Percentiles rank a stretch among this genome's conserved stretches.
Conservation (phyloP, 2,888 invertebrate species). For the Chaetogeoica ovagalla region DNA sequence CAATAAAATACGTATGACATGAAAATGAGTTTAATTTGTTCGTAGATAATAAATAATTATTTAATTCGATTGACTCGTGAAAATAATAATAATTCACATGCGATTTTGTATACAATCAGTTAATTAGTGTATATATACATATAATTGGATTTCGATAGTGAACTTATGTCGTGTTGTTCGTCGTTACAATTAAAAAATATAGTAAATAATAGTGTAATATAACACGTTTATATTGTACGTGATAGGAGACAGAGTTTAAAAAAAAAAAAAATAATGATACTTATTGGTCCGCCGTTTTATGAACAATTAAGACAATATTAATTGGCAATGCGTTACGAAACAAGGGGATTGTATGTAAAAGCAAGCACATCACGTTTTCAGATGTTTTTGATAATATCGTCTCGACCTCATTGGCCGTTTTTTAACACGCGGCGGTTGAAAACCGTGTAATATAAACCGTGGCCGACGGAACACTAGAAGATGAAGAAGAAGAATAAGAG, state of each 20-base stretch:
- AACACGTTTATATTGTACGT: not conserved
- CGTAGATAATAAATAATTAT: slow-evolving; percentile 12
- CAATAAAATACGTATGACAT: not conserved
- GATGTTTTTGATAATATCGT: too few relatives aligned
- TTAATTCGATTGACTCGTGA: not conserved
- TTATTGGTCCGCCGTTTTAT: too few relatives aligned
- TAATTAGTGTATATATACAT: not conserved
- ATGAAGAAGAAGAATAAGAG: too few relatives aligned
- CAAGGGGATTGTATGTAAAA: too few relatives aligned
- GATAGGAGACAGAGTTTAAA: too few relatives aligned
- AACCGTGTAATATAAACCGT: too few relatives aligned
- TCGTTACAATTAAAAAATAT: not conserved
- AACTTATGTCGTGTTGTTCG: not conserved
- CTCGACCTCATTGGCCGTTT: too few relatives aligned
- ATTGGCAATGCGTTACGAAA: not conserved
- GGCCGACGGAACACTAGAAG: too few relatives aligned
- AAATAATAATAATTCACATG: not conserved
- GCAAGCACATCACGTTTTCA: too few relatives aligned
- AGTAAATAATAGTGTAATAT: not conserved
- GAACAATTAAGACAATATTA: too few relatives aligned
- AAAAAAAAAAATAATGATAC: too few relatives aligned
- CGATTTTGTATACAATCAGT: not conserved
- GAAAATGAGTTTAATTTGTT: not conserved
- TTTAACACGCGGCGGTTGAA: too few relatives aligned
- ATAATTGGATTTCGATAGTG: not conserved